phyloP scores from a whole-genome alignment of 1,140 invertebrate species.

The Spodoptera litura region DNA sequence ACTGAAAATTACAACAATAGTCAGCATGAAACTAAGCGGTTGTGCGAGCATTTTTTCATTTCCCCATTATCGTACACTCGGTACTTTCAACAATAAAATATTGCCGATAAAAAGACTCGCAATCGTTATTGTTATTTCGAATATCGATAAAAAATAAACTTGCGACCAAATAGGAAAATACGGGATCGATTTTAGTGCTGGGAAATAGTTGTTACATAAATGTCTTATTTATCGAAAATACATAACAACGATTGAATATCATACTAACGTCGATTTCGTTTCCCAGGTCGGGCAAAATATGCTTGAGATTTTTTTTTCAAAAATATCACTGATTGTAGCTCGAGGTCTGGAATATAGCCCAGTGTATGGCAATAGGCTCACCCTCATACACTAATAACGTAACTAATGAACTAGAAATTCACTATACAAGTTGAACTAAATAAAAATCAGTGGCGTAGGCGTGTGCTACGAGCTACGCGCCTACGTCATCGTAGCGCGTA shows the following conservation, averaged over 20 bases:
- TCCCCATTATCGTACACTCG: slow-evolving; percentile 40
- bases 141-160: slow-evolving; percentile 63
- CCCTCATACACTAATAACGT: too few species aligned
- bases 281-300: too few species aligned
- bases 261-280: too few species aligned
- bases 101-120: slow-evolving; percentile 62
- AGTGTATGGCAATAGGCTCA: too few species aligned
- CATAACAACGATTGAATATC: too few species aligned
- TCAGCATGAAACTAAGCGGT: slow-evolving; percentile 18
- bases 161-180: slow-evolving; percentile 39
- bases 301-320: too few species aligned
- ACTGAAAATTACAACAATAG: slow-evolving; percentile 20
- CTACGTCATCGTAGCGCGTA: slow-evolving; percentile 26
- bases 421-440: too few species aligned
- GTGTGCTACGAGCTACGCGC: slow-evolving; percentile 17
- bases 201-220: not conserved
- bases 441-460: not conserved
- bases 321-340: too few species aligned
- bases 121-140: slow-evolving; percentile 64
- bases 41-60: slow-evolving; percentile 32
- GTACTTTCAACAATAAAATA: slow-evolving; percentile 54
- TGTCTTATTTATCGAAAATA: slow-evolving; percentile 1
- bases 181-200: slow-evolving; percentile 38
- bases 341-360: too few species aligned
- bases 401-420: too few species aligned